phyloP scores from a whole-genome alignment of 1,140 invertebrate genomes.

The Lamellibrachia luymesi region DNA sequence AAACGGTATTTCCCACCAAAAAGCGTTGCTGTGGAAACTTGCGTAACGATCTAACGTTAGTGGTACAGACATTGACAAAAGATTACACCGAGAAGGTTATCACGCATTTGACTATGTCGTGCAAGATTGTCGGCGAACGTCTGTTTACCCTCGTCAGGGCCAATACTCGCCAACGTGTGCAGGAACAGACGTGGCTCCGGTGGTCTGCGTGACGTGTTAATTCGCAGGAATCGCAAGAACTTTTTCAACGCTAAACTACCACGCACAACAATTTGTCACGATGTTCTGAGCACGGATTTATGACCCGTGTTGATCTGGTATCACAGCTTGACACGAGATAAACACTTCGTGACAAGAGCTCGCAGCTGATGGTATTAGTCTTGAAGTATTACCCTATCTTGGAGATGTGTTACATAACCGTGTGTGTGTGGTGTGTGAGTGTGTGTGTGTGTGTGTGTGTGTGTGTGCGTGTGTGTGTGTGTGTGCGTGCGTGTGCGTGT shows the following conservation, averaged over 20 bases:
- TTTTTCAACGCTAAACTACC: neutral
- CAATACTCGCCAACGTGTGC: neutral
- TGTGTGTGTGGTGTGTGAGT: too few species aligned
- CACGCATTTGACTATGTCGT: too few species aligned
- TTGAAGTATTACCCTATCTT: neutral
- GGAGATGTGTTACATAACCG: neutral
- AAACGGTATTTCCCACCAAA: too few species aligned
- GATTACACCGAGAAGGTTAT: too few species aligned
- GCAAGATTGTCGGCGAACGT: too few species aligned
- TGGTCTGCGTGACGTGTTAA: neutral
- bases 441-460: too few species aligned
- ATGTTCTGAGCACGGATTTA: neutral
- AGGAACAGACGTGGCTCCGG: neutral
- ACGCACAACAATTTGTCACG: neutral
- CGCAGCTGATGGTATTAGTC: neutral
- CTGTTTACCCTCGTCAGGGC: too few species aligned
- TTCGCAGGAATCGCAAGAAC: neutral
- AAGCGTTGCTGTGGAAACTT: too few species aligned
- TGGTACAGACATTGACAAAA: too few species aligned
- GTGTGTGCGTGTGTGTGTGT: too few species aligned
- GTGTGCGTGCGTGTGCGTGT: too few species aligned
- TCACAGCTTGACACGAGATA: neutral
- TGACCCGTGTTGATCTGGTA: neutral
- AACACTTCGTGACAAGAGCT: neutral
- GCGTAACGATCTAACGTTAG: too few species aligned